Evolutionary conservation across 2,113 vertebrate species (phyloP), one percentile per base, ranked within the genome.

Genomic region (Pao palembangensis): DNA sequence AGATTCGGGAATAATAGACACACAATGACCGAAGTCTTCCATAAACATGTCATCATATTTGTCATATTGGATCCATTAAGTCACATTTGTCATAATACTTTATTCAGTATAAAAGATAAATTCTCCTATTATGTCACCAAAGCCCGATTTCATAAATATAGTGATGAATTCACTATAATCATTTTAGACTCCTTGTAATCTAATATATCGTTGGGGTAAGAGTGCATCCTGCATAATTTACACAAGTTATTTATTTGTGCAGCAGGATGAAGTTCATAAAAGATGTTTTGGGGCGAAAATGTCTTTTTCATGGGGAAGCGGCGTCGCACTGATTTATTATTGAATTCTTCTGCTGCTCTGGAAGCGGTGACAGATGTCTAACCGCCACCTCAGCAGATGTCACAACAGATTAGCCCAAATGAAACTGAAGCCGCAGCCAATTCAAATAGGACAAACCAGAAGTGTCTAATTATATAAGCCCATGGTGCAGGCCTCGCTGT

Each of bases 1-100:
- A 51, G 56, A 63, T 50, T 0, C 13, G 46, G 18, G 54, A 82
- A 65, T 61, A 71, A 67, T 72, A 58, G 57, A 58, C 38, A 28
- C 49, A 19, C 56, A 61, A 69, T 52, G 44, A 53, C 19, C 31
- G 8, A 48, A 66, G 73, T 58, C 58, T 64, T 55, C 69, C 58
- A 55, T 42, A 19, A 55, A 62, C 52, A 55, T 18, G 19, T 12
- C 34, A 12, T 34, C 20, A 31, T 25, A 14, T 13, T 64, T 52
- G 50, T 67, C 48, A 41, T 38, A 3, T 38, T 38, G 10, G 34
- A 11, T 38, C 11, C 11, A 12, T 38, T 10, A 57, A 44, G 2
- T n/a, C 15, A 38, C 41, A n/a, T 47, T 48, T 38, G 6, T 58
- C 61, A 7, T 66, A 43, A 61, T 61, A 28, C 11, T 67, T 51